Evolutionary conservation across 2,888 invertebrate species (phyloP).

Genomic region (Capitulum mitella): DNA sequence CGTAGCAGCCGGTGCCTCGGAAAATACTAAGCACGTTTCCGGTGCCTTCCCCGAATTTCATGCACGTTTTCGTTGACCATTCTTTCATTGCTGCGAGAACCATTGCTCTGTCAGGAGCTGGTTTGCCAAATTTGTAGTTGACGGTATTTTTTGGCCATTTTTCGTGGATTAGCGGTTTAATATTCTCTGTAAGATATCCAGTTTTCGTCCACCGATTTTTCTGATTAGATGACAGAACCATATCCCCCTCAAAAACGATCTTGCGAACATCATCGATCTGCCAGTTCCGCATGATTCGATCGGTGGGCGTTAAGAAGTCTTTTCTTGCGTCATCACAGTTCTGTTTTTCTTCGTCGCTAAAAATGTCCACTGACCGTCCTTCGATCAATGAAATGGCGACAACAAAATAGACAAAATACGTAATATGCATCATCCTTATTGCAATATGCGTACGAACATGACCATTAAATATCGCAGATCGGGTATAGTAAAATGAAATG

Average conservation of each 20-base stretch:
- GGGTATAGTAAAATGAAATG: too few relatives aligned
- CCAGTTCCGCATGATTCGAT: background rate
- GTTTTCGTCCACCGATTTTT: background rate
- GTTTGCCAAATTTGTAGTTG: background rate
- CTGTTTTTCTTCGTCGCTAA: background rate
- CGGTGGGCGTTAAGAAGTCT: background rate
- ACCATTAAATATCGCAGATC: too few relatives aligned
- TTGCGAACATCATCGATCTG: background rate
- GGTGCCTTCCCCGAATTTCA: background rate
- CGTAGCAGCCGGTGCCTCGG: background rate
- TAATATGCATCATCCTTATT: too few relatives aligned
- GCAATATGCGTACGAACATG: too few relatives aligned
- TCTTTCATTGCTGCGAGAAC: background rate
- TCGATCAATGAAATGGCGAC: too few relatives aligned
- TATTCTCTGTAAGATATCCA: background rate
- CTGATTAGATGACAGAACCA: background rate
- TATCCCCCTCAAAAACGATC: background rate
- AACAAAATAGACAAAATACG: too few relatives aligned
- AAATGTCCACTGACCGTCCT: background rate
- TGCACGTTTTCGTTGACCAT: conserved; percentile 22
- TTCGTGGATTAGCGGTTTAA: background rate
- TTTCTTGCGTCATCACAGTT: background rate
- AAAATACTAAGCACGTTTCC: background rate
- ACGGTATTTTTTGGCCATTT: conserved; percentile 5
- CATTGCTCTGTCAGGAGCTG: background rate